Evolutionary conservation across 2,797 vertebrate genomes (phyloP), one percentile per base, ranked within the genome.

Genomic region (Arrhamphus sclerolepis): DNA sequence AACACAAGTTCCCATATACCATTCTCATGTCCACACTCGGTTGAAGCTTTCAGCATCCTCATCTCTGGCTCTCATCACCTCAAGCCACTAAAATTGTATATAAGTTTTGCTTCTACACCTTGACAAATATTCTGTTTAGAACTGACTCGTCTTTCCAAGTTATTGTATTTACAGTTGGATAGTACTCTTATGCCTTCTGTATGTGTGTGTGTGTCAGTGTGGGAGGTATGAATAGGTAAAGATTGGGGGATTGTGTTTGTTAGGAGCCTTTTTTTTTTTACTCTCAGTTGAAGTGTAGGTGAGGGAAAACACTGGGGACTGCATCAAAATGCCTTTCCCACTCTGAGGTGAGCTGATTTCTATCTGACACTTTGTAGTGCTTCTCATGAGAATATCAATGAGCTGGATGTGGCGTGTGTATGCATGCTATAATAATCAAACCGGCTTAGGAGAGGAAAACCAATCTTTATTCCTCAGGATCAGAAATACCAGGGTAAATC

Each of bases 401-500:
- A 81, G 77, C 59, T 46, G 57, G 46, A 61, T 46, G 46, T 56
- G 52, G 52, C 2, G 17, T 51, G 54, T 75, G 17, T 62, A 22
- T 75, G 72, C 43, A 19, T 41, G 72, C 62, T 62, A 51, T 66
- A 66, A 74, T 66, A 70, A 21, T 18, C 51, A 56, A 68, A 43
- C 34, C 4, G 24, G 44, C 68, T 80, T 17, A 43, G 40, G 53
- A 62, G 61, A 54, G 55, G 66, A 62, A 56, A 50, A 48, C 14
- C 51, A 64, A 70, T 24, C 20, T 72, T 69, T 55, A 46, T 69
- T 81, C 71, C 66, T 61, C 75, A 75, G 73, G 77, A 82, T 83
- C 79, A 78, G 53, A 78, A 81, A 88, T 69, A 43, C 76, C 58
- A 64, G 42, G 7, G 39, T 76, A 81, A 86, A 87, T 85, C 81